Evolutionary conservation across 2,797 vertebrate genomes (phyloP).

Genomic region (Gadopsis marmoratus): DNA sequence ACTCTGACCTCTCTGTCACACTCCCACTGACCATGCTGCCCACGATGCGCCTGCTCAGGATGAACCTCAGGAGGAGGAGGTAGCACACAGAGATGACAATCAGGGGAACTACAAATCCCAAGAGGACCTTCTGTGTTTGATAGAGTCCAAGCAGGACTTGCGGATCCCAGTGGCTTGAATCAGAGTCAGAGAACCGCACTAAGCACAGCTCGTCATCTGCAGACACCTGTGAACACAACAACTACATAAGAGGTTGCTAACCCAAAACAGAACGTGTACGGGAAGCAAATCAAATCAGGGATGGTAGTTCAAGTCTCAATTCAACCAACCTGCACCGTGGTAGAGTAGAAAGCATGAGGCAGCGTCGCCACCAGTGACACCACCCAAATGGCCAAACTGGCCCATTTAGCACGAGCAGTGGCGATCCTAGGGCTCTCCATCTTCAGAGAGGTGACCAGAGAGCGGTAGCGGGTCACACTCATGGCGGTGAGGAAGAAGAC

Average conservation of each 20-base stretch:
- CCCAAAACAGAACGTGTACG: neutral
- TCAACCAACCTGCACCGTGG: slow-evolving; percentile 79
- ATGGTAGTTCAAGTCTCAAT: neutral
- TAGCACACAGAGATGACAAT: slow-evolving; percentile 84
- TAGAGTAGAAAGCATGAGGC: slow-evolving; percentile 86
- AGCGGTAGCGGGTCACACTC: slow-evolving; percentile 85
- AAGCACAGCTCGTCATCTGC: slow-evolving; percentile 84
- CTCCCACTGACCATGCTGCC: slow-evolving; percentile 44
- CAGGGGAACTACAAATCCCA: slow-evolving; percentile 83
- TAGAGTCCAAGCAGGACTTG: slow-evolving; percentile 86
- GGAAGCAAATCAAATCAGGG: neutral
- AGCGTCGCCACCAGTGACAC: slow-evolving; percentile 81
- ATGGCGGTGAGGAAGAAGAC: slow-evolving; percentile 86
- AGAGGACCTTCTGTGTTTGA: slow-evolving; percentile 84
- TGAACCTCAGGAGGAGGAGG: slow-evolving; percentile 84
- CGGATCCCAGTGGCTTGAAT: slow-evolving; percentile 82
- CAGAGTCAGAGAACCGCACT: slow-evolving; percentile 82
- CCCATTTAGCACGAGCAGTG: slow-evolving; percentile 76
- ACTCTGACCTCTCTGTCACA: slow-evolving; percentile 67
- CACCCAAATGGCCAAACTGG: slow-evolving; percentile 82
- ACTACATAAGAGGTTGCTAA: neutral
- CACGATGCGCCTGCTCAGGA: slow-evolving; percentile 78
- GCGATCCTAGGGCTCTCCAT: slow-evolving; percentile 74
- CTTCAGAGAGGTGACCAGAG: slow-evolving; percentile 80
- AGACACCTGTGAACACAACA: slow-evolving; percentile 70